These are phyloP conservation scores for Cynopterus sphinx DNA, from an alignment of 2,797 vertebrate species.

Conservation along the genomic window DNA sequence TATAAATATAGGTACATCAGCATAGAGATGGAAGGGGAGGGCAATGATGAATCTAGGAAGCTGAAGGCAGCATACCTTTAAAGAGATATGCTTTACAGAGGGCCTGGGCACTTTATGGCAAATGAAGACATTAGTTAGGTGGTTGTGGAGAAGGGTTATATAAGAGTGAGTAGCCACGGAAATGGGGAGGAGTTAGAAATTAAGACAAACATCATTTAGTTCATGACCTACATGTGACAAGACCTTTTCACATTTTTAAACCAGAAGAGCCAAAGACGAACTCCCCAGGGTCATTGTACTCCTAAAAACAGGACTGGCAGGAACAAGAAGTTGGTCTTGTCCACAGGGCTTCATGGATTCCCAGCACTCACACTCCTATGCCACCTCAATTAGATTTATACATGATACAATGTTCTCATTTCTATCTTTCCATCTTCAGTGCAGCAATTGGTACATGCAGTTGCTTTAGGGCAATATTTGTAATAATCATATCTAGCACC, in stretches of 20 bases:
- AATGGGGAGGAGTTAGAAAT: neutral
- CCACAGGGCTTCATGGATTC: neutral
- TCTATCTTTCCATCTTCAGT: neutral
- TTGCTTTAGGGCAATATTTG: neutral
- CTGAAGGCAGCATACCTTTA: neutral
- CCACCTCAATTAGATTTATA: neutral
- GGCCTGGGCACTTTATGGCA: neutral
- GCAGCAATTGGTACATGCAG: neutral
- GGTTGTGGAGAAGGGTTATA: neutral
- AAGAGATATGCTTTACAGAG: neutral
- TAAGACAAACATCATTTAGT: neutral
- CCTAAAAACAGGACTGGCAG: neutral
- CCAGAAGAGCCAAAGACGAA: neutral
- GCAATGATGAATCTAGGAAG: neutral
- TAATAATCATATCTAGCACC: neutral
- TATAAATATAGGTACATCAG: neutral
- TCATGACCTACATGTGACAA: neutral
- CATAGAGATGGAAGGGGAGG: rapidly evolving
- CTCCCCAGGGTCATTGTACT: neutral
- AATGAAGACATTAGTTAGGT: neutral
- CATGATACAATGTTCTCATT: neutral
- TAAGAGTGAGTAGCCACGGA: neutral
- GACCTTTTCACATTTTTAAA: neutral
- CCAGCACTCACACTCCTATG: neutral
- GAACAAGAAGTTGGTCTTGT: neutral